Conservation (phyloP, 1,140 invertebrate genomes). For the Drosophila subobscura region DNA sequence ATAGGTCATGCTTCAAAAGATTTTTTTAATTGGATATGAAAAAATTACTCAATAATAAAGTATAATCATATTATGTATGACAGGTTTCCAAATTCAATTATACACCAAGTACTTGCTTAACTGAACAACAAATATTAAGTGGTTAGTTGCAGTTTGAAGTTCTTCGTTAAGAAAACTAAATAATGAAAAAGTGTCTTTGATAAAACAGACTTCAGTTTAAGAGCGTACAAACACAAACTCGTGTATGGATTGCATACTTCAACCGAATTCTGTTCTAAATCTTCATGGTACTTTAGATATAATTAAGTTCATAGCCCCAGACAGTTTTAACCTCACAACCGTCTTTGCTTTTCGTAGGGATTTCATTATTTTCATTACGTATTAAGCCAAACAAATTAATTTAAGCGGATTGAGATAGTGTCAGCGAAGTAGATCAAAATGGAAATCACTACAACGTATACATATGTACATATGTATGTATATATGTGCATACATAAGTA, state of each 20-base stretch:
- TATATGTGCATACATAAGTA: too few relatives aligned
- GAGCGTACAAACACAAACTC: too few relatives aligned
- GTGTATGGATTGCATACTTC: neutral
- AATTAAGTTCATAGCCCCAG: slow-evolving; percentile 71
- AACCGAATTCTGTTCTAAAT: slow-evolving; percentile 13
- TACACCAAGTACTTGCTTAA: too few relatives aligned
- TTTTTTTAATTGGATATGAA: slow-evolving; percentile 55
- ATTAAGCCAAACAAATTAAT: slow-evolving; percentile 64
- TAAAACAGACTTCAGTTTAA: too few relatives aligned
- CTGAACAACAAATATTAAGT: too few relatives aligned
- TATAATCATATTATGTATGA: neutral
- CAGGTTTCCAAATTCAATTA: too few relatives aligned
- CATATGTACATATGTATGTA: too few relatives aligned
- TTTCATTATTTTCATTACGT: slow-evolving; percentile 54
- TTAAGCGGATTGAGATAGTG: slow-evolving; percentile 41
- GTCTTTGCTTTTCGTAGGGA: slow-evolving; percentile 38
- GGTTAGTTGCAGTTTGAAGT: too few relatives aligned
- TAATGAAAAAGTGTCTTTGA: too few relatives aligned
- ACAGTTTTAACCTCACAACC: slow-evolving; percentile 57
- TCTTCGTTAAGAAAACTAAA: too few relatives aligned
- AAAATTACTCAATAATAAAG: too few relatives aligned
- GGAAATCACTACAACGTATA: slow-evolving; percentile 5
- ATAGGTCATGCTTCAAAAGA: slow-evolving; percentile 56
- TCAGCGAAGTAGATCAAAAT: slow-evolving; percentile 30
- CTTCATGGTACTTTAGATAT: slow-evolving; percentile 44